Conservation (phyloP, 2,797 vertebrate species). For the Jordanella pulchra region DNA sequence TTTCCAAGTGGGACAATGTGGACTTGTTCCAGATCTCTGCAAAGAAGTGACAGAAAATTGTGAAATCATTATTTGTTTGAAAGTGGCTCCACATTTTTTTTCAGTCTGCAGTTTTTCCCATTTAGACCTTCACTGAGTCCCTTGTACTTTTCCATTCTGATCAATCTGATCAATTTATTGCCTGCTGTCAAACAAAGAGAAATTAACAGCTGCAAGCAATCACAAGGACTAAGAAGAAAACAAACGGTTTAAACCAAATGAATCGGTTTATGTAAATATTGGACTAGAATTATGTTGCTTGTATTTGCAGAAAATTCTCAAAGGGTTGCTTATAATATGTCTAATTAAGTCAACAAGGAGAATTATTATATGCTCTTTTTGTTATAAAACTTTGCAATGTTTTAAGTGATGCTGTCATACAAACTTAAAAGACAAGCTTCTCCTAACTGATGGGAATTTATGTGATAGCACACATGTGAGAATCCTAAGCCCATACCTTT, state of each 20-base stretch:
- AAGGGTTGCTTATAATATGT: background rate
- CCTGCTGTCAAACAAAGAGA: constrained; percentile 1
- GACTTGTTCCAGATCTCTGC: background rate
- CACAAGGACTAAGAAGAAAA: background rate
- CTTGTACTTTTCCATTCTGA: background rate
- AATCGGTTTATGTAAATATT: background rate
- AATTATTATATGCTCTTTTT: background rate
- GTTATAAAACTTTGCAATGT: background rate
- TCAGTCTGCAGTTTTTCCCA: background rate
- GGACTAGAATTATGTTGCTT: background rate
- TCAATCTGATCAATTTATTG: background rate
- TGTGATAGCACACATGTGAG: background rate
- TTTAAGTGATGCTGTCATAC: too few species aligned
- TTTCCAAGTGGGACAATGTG: background rate
- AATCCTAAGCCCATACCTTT: constrained; percentile 1
- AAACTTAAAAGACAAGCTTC: background rate
- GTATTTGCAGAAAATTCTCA: background rate
- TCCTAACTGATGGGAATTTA: background rate
- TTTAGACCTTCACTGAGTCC: background rate
- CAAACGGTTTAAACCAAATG: background rate
- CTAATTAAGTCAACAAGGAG: too few species aligned
- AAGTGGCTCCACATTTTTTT: background rate
- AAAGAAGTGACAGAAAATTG: background rate
- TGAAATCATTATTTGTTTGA: background rate
- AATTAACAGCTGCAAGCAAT: background rate